phyloP scores from a whole-genome alignment of 1,140 invertebrate species.

The Chironomus striatipennis region DNA sequence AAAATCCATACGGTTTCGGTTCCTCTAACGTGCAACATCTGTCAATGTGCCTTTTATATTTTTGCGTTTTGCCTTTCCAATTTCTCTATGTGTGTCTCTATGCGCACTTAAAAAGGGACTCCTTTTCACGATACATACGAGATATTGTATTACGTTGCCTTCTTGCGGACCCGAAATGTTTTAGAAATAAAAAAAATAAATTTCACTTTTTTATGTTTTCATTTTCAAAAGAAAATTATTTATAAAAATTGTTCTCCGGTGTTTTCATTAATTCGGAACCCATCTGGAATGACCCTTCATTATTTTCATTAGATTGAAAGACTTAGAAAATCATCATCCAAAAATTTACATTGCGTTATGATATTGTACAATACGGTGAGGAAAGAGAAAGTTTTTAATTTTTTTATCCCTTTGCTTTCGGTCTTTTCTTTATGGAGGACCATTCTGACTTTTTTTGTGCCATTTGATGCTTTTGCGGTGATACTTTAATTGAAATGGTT shows the following conservation, averaged over 20 bases:
- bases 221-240: conserved; percentile 4
- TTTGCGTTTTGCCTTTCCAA: conserved; percentile 15
- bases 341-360: neutral
- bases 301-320: too few species aligned
- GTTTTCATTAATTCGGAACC: neutral
- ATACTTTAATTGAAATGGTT: too few species aligned
- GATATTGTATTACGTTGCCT: neutral
- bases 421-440: neutral
- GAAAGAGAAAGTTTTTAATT: neutral
- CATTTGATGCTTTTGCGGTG: too few species aligned
- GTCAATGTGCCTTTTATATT: conserved; percentile 10
- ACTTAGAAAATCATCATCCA: neutral
- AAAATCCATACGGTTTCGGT: neutral
- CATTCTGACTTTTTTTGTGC: neutral
- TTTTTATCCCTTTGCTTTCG: neutral
- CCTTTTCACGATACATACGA: neutral
- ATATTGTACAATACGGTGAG: neutral
- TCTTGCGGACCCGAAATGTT: neutral
- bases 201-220: neutral
- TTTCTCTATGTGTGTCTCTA: neutral
- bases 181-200: neutral
- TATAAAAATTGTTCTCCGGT: too few species aligned
- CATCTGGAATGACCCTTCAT: conserved; percentile 20
- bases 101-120: neutral
- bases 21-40: neutral